phyloP scores from a whole-genome alignment of 2,797 vertebrate genomes.

The Gymnothorax javanicus region DNA sequence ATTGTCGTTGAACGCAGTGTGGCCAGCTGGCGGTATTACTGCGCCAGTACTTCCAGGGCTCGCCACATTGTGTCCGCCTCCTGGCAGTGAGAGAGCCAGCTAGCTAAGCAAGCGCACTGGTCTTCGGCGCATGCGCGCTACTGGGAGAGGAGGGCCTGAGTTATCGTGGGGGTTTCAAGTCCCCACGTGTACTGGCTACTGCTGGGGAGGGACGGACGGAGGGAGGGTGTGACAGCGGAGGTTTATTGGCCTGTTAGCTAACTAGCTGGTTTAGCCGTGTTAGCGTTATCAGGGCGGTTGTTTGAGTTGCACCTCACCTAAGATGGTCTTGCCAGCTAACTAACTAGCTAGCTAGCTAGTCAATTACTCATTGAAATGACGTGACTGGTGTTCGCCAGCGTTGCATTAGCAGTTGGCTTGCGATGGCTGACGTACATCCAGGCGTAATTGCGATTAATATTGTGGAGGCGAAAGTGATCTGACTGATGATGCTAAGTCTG shows the following conservation, averaged over 20 bases:
- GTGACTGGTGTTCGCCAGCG: neutral
- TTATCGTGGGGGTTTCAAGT: slow-evolving; percentile 22
- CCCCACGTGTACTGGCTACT: slow-evolving; percentile 35
- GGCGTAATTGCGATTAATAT: neutral
- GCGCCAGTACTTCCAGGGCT: slow-evolving; percentile 27
- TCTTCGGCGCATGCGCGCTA: slow-evolving; percentile 40
- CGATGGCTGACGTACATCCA: neutral
- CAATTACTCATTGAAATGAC: neutral
- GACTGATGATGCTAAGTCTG: neutral
- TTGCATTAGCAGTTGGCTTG: neutral
- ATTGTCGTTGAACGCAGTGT: neutral
- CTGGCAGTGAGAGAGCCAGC: neutral
- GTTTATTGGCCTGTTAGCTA: neutral
- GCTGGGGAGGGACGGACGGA: neutral
- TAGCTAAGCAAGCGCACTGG: slow-evolving; percentile 19
- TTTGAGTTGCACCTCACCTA: neutral
- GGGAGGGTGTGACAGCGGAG: neutral
- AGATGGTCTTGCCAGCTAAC: too few relatives aligned
- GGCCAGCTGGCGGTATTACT: slow-evolving; percentile 43
- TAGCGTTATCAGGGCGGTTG: neutral
- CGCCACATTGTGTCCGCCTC: slow-evolving; percentile 61
- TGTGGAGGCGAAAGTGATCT: neutral
- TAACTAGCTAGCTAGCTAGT: neutral
- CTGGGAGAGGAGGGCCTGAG: slow-evolving; percentile 43
- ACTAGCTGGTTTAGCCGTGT: neutral